Conservation (phyloP, 2,797 vertebrate genomes). For the Micrastur ruficollis region DNA sequence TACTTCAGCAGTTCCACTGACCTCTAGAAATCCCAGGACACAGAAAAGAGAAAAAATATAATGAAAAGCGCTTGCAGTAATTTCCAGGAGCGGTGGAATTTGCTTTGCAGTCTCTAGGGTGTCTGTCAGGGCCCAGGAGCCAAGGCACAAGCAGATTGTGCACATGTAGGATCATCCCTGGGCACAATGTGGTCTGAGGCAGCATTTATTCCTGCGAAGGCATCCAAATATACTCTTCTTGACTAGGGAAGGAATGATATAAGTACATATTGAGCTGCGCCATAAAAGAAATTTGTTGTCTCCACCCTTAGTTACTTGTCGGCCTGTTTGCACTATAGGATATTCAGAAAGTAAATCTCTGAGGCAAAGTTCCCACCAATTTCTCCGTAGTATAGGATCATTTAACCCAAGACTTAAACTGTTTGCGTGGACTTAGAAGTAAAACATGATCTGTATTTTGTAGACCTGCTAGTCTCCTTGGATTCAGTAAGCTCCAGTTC, state of each 20-base stretch:
- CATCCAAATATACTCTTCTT: neutral
- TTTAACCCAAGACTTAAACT: neutral
- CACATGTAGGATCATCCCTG: neutral
- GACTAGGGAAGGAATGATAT: neutral
- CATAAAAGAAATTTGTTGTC: neutral
- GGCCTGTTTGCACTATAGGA: neutral
- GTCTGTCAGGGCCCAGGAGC: neutral
- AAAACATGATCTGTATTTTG: neutral
- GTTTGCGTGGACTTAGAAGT: neutral
- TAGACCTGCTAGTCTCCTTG: neutral
- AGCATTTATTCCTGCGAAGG: neutral
- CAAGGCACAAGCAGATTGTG: neutral
- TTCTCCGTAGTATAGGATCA: neutral
- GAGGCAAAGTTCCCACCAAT: neutral
- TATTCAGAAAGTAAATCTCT: neutral
- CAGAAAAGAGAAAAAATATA: neutral
- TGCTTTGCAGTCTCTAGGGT: neutral
- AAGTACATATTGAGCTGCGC: neutral
- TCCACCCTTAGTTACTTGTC: neutral
- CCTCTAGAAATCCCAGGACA: neutral
- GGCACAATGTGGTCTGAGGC: neutral
- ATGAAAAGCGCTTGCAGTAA: neutral
- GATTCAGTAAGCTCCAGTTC: neutral
- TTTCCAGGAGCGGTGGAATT: neutral
- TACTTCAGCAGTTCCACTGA: neutral